phyloP scores from a whole-genome alignment of 2,797 vertebrate genomes.

The Ctenopoma multispine region DNA sequence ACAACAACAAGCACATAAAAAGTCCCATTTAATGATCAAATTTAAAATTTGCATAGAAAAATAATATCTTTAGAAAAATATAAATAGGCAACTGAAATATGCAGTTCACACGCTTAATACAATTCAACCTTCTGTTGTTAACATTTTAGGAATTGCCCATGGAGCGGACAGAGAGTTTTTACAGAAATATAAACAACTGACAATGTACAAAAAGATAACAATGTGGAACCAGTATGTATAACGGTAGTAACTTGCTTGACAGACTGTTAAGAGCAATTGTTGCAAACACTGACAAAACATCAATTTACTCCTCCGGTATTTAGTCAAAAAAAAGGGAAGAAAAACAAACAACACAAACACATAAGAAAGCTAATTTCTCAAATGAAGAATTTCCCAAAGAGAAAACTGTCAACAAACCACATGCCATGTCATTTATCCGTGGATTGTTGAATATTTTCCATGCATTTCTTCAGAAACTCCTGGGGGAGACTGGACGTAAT shows the following conservation, averaged over 20 bases:
- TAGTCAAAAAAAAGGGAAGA: neutral
- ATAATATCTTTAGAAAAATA: conserved; percentile 8
- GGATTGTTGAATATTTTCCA: conserved; percentile 27
- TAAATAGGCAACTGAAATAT: neutral
- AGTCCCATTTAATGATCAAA: neutral
- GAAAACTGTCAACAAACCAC: neutral
- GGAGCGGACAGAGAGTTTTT: neutral
- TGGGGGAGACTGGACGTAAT: conserved; percentile 53
- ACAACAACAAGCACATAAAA: neutral
- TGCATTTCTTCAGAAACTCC: conserved; percentile 73
- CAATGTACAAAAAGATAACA: neutral
- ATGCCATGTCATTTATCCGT: conserved; percentile 12
- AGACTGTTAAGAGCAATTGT: neutral
- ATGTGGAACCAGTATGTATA: neutral
- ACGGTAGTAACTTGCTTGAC: no score
- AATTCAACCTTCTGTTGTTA: neutral
- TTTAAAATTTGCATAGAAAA: neutral
- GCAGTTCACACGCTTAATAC: neutral
- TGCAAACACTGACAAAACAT: neutral
- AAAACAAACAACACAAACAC: conserved; percentile 10
- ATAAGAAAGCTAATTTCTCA: neutral
- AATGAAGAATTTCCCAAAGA: neutral
- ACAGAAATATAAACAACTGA: neutral
- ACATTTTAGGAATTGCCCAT: neutral
- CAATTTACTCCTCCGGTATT: neutral